Conservation (phyloP, 2,888 invertebrate genomes). For the Carabus problematicus region DNA sequence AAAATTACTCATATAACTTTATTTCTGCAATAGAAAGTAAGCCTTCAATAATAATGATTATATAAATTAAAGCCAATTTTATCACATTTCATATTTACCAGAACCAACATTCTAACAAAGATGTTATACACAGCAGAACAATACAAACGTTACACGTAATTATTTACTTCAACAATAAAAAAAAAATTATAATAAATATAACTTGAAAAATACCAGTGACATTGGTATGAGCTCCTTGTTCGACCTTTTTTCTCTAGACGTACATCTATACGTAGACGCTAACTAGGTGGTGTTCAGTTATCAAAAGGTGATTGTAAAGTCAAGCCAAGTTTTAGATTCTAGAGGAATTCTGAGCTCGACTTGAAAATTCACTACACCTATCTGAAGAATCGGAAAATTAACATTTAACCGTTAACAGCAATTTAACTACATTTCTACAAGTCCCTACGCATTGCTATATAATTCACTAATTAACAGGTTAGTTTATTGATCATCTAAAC, state of each 20-base stretch:
- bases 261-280: too few relatives aligned
- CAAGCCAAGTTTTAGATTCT: too few relatives aligned
- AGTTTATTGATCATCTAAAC: conserved; percentile 29
- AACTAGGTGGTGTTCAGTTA: too few relatives aligned
- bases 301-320: too few relatives aligned
- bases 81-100: conserved; percentile 40
- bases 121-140: conserved; percentile 9
- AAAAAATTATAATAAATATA: conserved; percentile 21
- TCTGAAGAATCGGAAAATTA: conserved; percentile 36
- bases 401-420: conserved; percentile 28
- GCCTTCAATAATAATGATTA: conserved; percentile 36
- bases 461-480: not conserved
- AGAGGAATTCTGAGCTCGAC: too few relatives aligned
- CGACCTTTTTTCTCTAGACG: too few relatives aligned
- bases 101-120: conserved; percentile 36
- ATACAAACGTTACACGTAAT: conserved; percentile 21
- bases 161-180: conserved; percentile 14
- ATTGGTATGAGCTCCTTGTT: too few relatives aligned
- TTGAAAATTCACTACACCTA: not conserved
- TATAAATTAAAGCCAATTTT: conserved; percentile 38
- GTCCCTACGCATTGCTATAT: conserved; percentile 17
- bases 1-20: conserved; percentile 20
- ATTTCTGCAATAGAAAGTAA: conserved; percentile 35
- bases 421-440: conserved; percentile 35
- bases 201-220: not conserved